A percentile compares a stretch with the other conserved stretches of the same genome.
Conservation (phyloP, 2,888 invertebrate genomes). For the Himalopsyche anomala region DNA sequence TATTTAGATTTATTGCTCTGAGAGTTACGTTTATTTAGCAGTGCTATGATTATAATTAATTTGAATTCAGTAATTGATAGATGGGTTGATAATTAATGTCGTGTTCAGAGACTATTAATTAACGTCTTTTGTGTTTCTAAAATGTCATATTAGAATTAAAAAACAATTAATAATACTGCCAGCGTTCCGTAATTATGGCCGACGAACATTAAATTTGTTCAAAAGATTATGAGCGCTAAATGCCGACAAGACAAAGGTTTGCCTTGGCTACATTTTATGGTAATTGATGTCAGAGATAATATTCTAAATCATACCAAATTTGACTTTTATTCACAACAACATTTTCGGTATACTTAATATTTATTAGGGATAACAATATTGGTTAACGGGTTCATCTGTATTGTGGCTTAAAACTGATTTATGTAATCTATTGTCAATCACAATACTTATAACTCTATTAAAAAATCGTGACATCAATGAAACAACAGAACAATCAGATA, state of each 20-base stretch:
- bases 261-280: background rate
- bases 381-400: too few species aligned
- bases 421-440: too few species aligned
- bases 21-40: too few species aligned
- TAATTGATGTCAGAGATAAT: background rate
- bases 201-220: background rate
- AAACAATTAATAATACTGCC: constrained; percentile 4
- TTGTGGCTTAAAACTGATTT: too few species aligned
- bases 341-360: too few species aligned
- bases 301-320: too few species aligned
- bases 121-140: background rate
- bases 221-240: background rate
- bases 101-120: constrained; percentile 18
- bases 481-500: too few species aligned
- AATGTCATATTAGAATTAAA: constrained; percentile 31
- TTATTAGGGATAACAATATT: too few species aligned
- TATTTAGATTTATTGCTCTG: too few species aligned
- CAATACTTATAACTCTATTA: too few species aligned
- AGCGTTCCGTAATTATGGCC: background rate
- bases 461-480: too few species aligned
- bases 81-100: constrained; percentile 2
- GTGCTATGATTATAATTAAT: background rate
- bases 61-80: constrained; percentile 7
- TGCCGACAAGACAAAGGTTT: constrained; percentile 20
- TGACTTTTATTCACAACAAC: too few species aligned